These are phyloP conservation scores for Poecilia picta DNA, from an alignment of 2,797 vertebrate genomes.

Conservation along the genomic window DNA sequence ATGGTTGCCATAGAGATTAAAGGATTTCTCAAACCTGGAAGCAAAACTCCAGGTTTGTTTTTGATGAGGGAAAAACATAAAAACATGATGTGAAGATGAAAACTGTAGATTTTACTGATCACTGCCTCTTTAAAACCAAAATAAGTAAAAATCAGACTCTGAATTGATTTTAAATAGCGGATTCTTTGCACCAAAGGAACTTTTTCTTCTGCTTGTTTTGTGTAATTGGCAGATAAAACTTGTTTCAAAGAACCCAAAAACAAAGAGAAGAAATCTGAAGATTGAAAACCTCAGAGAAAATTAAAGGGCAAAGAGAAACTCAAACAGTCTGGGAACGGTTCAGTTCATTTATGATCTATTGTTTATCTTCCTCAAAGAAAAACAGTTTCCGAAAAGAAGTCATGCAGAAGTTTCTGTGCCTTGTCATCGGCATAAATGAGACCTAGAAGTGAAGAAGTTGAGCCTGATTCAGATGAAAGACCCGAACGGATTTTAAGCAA, in stretches of 20 bases:
- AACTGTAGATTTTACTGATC: too few relatives aligned
- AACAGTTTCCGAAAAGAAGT: background rate
- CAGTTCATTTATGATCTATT: background rate
- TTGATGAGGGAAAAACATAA: too few relatives aligned
- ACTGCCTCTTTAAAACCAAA: background rate
- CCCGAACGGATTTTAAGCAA: slow-evolving; percentile 18
- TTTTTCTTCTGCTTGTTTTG: background rate
- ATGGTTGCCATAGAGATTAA: too few relatives aligned
- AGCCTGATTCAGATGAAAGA: slow-evolving; percentile 16
- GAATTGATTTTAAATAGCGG: background rate
- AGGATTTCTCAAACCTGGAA: too few relatives aligned
- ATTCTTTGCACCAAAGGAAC: background rate
- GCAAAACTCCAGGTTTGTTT: too few relatives aligned
- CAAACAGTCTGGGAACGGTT: background rate
- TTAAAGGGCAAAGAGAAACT: background rate
- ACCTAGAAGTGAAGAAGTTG: slow-evolving; percentile 2
- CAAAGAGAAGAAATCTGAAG: background rate
- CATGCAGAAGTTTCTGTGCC: background rate
- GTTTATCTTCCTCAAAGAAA: background rate
- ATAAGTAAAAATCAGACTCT: background rate
- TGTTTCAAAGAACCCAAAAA: background rate
- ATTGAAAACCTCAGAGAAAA: background rate
- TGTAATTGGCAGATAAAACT: background rate
- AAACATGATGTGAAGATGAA: too few relatives aligned
- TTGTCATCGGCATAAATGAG: background rate